Conservation (phyloP, 1,140 invertebrate genomes). For the Teleogryllus occipitalis region DNA sequence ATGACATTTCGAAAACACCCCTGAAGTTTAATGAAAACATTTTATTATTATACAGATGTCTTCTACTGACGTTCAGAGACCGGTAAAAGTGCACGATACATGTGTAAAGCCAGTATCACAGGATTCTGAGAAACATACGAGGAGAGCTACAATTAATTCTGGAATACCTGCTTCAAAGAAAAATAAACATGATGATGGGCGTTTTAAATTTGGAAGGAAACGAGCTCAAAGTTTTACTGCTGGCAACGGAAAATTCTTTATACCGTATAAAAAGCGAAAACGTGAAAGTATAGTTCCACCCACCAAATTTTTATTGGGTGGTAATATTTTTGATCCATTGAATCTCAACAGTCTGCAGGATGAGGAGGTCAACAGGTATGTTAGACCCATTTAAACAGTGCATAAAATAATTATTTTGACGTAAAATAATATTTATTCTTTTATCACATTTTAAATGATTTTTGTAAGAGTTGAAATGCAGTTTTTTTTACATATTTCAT, state of each 20-base stretch:
- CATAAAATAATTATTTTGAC: neutral
- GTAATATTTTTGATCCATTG: conserved; percentile 89
- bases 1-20: no score
- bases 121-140: neutral
- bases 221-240: conserved; percentile 44
- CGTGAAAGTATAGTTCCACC: conserved; percentile 60
- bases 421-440: neutral
- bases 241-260: conserved; percentile 37
- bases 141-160: neutral
- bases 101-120: neutral
- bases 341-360: conserved; percentile 88
- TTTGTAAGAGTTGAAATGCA: neutral
- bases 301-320: conserved; percentile 88
- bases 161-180: neutral
- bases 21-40: no score
- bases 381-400: neutral
- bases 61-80: conserved; percentile 17
- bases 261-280: conserved; percentile 55
- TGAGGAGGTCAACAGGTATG: conserved; percentile 66
- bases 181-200: conserved; percentile 36
- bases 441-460: neutral
- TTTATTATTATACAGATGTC: conserved; percentile 16
- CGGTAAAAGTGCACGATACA: conserved; percentile 13
- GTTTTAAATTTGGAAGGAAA: conserved; percentile 42
- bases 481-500: no score